Evolutionary conservation across 2,113 vertebrate genomes (phyloP).

Genomic region (Tragelaphus buxtoni): DNA sequence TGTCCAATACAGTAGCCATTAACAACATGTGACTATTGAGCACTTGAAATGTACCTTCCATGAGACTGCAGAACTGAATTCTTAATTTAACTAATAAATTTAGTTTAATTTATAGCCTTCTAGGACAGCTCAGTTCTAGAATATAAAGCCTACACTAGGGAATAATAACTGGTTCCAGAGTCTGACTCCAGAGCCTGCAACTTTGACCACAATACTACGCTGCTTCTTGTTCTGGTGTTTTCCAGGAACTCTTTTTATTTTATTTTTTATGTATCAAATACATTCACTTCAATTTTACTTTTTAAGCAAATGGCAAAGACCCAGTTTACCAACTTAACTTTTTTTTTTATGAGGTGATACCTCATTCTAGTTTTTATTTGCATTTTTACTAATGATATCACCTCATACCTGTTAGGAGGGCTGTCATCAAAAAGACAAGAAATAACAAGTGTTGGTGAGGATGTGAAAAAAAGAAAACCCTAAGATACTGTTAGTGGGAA

Average conservation of each 20-base stretch:
- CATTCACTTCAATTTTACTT: neutral
- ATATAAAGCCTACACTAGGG: neutral
- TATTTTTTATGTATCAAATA: neutral
- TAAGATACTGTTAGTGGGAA: neutral
- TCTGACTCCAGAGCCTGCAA: neutral
- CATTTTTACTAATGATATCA: neutral
- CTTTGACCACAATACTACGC: neutral
- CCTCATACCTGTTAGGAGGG: neutral
- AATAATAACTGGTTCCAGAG: neutral
- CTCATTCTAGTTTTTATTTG: neutral
- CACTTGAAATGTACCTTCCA: neutral
- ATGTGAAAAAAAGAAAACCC: neutral
- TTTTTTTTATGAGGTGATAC: neutral
- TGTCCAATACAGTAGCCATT: neutral
- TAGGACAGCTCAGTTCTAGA: neutral
- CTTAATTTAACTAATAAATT: neutral
- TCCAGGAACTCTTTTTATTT: neutral
- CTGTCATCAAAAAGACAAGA: neutral
- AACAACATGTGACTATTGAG: neutral
- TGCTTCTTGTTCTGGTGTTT: neutral
- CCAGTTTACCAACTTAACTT: neutral
- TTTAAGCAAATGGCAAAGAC: neutral
- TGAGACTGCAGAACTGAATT: neutral
- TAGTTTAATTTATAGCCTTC: neutral
- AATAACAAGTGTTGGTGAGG: neutral